Conservation (phyloP, 2,113 vertebrate genomes). For the Dolichallabes microphthalmus region DNA sequence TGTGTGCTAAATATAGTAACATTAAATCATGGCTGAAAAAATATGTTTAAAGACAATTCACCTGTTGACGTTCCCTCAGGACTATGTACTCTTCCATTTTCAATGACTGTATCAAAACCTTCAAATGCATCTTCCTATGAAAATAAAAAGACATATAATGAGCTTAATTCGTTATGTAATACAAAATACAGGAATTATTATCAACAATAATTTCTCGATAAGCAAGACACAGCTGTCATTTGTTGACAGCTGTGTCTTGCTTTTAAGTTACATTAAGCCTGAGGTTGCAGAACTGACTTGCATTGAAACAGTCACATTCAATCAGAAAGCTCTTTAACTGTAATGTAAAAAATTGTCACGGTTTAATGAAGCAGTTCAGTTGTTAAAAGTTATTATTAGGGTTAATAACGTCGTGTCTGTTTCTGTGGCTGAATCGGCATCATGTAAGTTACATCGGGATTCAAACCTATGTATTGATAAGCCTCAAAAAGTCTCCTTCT, state of each 20-base stretch:
- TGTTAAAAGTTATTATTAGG: not conserved
- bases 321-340: slow-evolving; percentile 16
- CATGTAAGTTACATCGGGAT: not conserved
- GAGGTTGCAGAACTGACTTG: slow-evolving; percentile 20
- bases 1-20: not conserved
- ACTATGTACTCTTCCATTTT: slow-evolving; percentile 85
- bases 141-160: slow-evolving; percentile 17
- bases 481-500: not conserved
- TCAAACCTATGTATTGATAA: not conserved
- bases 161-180: not conserved
- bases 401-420: not conserved
- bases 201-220: not conserved
- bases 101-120: slow-evolving; percentile 89
- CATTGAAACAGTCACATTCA: slow-evolving; percentile 47
- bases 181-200: not conserved
- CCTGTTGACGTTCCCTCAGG: slow-evolving; percentile 82
- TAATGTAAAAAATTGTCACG: not conserved
- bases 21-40: not conserved
- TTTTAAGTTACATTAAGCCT: slow-evolving; percentile 31
- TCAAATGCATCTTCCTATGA: slow-evolving; percentile 91
- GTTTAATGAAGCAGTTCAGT: not conserved
- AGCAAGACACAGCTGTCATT: not conserved
- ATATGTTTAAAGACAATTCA: slow-evolving; percentile 53
- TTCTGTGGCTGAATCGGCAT: not conserved
- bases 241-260: too few relatives aligned